These are phyloP conservation scores for Chaitophorus viminalis DNA, from an alignment of 2,888 invertebrate species.

Conservation along the genomic window DNA sequence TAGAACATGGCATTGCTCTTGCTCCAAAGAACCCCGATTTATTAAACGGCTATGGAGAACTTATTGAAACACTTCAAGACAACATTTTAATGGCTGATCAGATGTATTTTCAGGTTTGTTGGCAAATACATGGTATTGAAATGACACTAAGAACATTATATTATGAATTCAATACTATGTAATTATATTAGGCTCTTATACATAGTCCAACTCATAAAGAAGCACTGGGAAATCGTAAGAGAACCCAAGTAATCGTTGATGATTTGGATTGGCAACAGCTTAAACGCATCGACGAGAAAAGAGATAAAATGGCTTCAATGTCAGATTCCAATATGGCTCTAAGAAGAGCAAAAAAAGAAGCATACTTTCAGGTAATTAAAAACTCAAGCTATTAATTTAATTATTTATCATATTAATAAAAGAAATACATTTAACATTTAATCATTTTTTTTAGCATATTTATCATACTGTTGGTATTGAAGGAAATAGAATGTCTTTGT, in stretches of 20 bases:
- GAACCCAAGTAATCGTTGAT: slow-evolving; percentile 89
- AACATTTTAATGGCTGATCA: slow-evolving; percentile 92
- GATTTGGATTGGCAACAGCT: slow-evolving; percentile 85
- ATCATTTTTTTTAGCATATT: slow-evolving; percentile 74
- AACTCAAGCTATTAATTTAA: not conserved
- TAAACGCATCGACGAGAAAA: slow-evolving; percentile 83
- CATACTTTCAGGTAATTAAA: slow-evolving; percentile 78
- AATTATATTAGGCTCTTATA: slow-evolving; percentile 75
- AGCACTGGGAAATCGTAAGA: slow-evolving; percentile 81
- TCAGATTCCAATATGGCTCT: slow-evolving; percentile 84
- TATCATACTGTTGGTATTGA: slow-evolving; percentile 98
- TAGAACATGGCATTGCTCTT: slow-evolving; percentile 90
- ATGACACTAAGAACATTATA: not conserved
- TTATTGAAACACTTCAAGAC: slow-evolving; percentile 84
- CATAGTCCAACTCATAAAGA: slow-evolving; percentile 84
- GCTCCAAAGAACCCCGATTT: slow-evolving; percentile 94
- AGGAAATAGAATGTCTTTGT: slow-evolving; percentile 95
- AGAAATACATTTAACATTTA: not conserved
- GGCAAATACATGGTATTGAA: not conserved
- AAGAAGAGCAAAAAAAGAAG: slow-evolving; percentile 89
- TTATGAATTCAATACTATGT: not conserved
- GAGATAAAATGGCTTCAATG: slow-evolving; percentile 82
- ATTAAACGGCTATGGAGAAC: slow-evolving; percentile 91
- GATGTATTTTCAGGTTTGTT: slow-evolving; percentile 79
- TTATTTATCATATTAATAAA: not conserved